These are phyloP conservation scores for Brachyrhaphis roseni DNA, from an alignment of 2,797 vertebrate species.

Conservation along the genomic window DNA sequence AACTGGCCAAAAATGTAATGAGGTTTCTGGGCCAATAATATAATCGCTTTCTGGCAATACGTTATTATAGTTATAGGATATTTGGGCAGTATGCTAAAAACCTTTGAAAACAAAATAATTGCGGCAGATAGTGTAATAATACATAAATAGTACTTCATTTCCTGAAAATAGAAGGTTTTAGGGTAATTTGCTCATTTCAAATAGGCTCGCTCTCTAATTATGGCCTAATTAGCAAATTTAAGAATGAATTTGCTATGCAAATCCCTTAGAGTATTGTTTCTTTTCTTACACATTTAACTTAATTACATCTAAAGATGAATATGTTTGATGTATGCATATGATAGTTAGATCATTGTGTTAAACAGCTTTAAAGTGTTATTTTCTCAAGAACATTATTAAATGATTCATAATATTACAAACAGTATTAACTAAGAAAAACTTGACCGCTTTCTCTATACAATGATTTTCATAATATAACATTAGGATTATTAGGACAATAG, in stretches of 20 bases:
- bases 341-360: background rate
- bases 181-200: background rate
- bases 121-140: background rate
- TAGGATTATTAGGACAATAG: conserved; percentile 7
- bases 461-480: background rate
- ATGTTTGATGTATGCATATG: background rate
- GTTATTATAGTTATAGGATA: background rate
- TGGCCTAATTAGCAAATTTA: background rate
- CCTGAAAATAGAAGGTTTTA: background rate
- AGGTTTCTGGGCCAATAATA: background rate
- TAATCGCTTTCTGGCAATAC: background rate
- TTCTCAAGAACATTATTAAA: background rate
- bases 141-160: background rate
- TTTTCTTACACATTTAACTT: background rate
- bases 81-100: background rate
- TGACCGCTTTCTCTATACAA: background rate
- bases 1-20: background rate
- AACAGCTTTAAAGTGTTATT: background rate
- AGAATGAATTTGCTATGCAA: background rate
- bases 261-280: background rate
- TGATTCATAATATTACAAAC: background rate
- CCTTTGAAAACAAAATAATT: background rate
- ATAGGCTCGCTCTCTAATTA: background rate
- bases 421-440: background rate
- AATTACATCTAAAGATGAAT: background rate